Conservation (phyloP, 2,113 vertebrate species). For the Seriola quinqueradiata region DNA sequence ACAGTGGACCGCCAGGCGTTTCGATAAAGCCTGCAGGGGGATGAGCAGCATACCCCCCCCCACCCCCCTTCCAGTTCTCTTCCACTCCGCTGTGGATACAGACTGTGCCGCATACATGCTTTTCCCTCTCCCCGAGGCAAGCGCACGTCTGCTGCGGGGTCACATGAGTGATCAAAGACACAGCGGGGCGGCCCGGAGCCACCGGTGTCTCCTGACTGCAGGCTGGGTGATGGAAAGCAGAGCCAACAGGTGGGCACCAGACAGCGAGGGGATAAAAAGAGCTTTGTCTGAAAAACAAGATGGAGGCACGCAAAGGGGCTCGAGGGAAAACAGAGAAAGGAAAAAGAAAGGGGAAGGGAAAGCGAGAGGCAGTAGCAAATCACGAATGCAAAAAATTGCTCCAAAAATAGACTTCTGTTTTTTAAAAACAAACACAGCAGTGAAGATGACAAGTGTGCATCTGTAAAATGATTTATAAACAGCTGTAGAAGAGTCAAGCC, state of each 20-base stretch:
- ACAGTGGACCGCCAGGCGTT: conserved; percentile 5
- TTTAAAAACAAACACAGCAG: not conserved
- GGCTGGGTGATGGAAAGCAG: conserved; percentile 73
- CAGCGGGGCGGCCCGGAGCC: conserved; percentile 44
- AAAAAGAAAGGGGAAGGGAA: not conserved
- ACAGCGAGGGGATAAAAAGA: conserved; percentile 71
- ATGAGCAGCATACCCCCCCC: conserved; percentile 27
- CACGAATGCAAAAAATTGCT: conserved; percentile 7
- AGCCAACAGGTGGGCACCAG: conserved; percentile 80
- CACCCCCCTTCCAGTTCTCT: not conserved
- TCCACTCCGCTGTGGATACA: conserved; percentile 10
- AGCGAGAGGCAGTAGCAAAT: not conserved
- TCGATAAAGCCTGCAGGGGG: conserved; percentile 39
- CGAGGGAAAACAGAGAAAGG: conserved; percentile 11
- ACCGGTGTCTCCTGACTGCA: conserved; percentile 56
- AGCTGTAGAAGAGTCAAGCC: conserved; percentile 4
- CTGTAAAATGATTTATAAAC: conserved; percentile 29
- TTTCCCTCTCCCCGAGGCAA: conserved; percentile 19
- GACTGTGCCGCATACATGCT: conserved; percentile 1
- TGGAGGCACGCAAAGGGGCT: conserved; percentile 55
- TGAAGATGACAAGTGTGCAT: conserved; percentile 12
- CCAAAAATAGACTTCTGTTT: conserved; percentile 7
- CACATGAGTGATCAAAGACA: conserved; percentile 76
- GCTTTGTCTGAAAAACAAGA: conserved; percentile 77
- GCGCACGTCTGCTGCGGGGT: conserved; percentile 54